Percentiles rank a stretch among this genome's conserved stretches.
These are phyloP conservation scores for Salvelinus namaycush DNA, from an alignment of 2,113 vertebrate genomes.

Conservation along the genomic window DNA sequence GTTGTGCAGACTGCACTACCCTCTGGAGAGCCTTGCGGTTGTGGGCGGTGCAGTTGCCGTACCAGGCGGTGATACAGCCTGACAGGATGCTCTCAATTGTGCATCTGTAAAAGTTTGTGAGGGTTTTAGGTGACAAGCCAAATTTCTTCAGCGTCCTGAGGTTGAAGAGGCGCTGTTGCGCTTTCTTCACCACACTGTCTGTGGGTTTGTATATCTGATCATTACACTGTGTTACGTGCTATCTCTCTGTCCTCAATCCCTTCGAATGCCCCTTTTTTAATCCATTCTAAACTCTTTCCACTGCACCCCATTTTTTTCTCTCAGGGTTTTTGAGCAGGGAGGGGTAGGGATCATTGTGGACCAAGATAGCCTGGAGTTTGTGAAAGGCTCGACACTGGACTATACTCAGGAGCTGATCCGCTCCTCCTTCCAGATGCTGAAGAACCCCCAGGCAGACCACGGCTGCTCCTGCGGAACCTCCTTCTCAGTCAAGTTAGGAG, in stretches of 20 bases:
- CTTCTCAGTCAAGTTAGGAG: constrained; percentile 92
- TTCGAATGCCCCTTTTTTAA: not conserved
- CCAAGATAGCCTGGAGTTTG: constrained; percentile 87
- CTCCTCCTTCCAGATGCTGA: constrained; percentile 86
- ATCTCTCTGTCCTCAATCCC: not conserved
- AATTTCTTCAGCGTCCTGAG: no score
- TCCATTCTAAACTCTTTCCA: constrained; percentile 10
- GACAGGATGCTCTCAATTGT: no score
- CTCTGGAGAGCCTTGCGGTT: no score
- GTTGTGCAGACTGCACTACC: no score
- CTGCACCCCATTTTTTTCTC: constrained; percentile 32
- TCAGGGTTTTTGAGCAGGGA: constrained; percentile 87
- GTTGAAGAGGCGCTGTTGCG: no score
- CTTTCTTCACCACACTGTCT: no score
- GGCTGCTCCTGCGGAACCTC: constrained; percentile 96
- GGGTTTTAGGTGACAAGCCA: no score
- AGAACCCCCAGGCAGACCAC: constrained; percentile 94
- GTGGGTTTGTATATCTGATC: not conserved
- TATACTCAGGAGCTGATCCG: constrained; percentile 93
- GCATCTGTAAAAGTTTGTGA: no score
- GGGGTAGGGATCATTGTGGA: constrained; percentile 89
- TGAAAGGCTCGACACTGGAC: constrained; percentile 91
- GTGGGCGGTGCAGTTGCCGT: no score
- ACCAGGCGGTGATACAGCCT: no score
- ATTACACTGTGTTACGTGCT: not conserved